These are phyloP conservation scores for Antheraea yamamai DNA, from an alignment of 2,888 invertebrate species.

Conservation along the genomic window DNA sequence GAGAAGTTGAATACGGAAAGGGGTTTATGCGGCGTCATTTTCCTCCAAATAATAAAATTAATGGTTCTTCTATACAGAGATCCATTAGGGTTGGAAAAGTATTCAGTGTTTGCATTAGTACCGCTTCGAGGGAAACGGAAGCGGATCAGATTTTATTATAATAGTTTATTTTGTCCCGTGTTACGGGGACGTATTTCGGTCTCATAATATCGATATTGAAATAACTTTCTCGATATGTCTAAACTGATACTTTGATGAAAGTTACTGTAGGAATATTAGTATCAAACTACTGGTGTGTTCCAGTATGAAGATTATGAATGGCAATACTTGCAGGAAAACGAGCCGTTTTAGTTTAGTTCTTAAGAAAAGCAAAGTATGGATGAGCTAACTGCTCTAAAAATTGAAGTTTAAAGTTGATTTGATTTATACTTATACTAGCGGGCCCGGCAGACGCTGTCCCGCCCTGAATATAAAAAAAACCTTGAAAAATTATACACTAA, in stretches of 20 bases:
- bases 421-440: no score
- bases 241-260: background rate
- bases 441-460: no score
- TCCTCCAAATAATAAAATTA: slow-evolving; percentile 66
- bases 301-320: no score
- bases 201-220: background rate
- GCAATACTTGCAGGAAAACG: no score
- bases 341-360: no score
- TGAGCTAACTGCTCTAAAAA: no score
- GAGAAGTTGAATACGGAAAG: slow-evolving; percentile 47
- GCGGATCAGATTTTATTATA: slow-evolving; percentile 29
- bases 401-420: no score
- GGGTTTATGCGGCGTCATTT: slow-evolving; percentile 58
- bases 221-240: background rate
- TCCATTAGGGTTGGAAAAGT: slow-evolving; percentile 54
- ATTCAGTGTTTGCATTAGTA: slow-evolving; percentile 43
- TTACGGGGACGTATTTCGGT: background rate
- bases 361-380: no score
- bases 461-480: no score
- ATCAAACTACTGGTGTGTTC: background rate
- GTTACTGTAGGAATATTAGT: background rate
- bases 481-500: no score
- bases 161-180: slow-evolving; percentile 7
- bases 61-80: slow-evolving; percentile 56
- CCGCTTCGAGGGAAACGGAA: slow-evolving; percentile 32